These are phyloP conservation scores for Sardina pilchardus DNA, from an alignment of 2,113 vertebrate genomes.

Conservation along the genomic window DNA sequence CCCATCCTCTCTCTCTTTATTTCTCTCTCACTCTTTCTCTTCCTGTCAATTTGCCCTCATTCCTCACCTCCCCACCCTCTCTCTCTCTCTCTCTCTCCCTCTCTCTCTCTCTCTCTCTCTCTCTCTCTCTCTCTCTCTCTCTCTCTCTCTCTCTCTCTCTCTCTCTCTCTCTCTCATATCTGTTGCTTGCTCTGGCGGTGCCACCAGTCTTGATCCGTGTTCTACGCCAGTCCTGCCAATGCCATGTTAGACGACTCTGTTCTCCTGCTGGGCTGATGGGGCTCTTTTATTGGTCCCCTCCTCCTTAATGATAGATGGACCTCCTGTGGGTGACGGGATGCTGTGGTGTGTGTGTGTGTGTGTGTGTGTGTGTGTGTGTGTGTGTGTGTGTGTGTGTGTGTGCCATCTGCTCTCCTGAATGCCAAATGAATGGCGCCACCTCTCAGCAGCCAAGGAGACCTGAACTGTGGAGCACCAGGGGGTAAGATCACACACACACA, in stretches of 20 bases:
- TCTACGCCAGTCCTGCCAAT: constrained; percentile 44
- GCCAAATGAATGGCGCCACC: constrained; percentile 24
- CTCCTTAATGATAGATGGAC: constrained; percentile 55
- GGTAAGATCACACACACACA: too few species aligned
- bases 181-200: constrained; percentile 39
- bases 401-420: constrained; percentile 40
- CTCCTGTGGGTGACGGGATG: constrained; percentile 27
- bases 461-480: too few species aligned
- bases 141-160: background rate
- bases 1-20: background rate
- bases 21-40: background rate
- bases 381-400: too few species aligned
- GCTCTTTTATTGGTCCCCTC: constrained; percentile 19
- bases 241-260: constrained; percentile 47
- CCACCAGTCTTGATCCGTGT: constrained; percentile 51
- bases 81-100: background rate
- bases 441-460: too few species aligned
- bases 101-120: background rate
- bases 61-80: constrained; percentile 34
- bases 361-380: too few species aligned
- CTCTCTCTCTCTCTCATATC: background rate
- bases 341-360: too few species aligned
- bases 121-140: background rate
- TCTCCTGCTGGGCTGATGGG: constrained; percentile 35
- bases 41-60: background rate